Conservation (phyloP, 2,797 vertebrate genomes). For the Parambassis ranga region DNA sequence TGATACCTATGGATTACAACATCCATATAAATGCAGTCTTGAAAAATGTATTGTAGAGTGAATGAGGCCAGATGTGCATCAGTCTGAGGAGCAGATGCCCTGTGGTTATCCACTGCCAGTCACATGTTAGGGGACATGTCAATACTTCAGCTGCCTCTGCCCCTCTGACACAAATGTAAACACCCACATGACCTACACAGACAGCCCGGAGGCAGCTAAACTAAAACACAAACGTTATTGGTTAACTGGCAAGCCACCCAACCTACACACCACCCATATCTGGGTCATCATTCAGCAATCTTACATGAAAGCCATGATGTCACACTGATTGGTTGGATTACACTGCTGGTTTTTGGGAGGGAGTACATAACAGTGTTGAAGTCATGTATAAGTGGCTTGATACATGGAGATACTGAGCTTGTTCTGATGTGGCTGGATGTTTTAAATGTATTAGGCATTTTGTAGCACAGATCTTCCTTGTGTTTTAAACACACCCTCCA, state of each 20-base stretch:
- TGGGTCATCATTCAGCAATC: constrained; percentile 38
- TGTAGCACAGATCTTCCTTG: no score
- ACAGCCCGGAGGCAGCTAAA: constrained; percentile 34
- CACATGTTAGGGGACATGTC: constrained; percentile 45
- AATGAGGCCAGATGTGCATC: not conserved
- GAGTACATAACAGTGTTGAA: constrained; percentile 9
- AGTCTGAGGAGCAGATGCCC: constrained; percentile 1
- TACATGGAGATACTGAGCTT: no score
- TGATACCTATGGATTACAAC: no score
- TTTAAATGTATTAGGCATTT: no score
- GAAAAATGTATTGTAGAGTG: not conserved
- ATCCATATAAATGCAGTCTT: no score
- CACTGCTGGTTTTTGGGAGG: constrained; percentile 16
- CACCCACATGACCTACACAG: constrained; percentile 48
- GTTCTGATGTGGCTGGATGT: no score
- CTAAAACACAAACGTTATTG: constrained; percentile 31
- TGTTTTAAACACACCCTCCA: no score
- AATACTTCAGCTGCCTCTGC: constrained; percentile 41
- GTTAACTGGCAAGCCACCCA: constrained; percentile 15
- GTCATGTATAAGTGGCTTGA: no score
- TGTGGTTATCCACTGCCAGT: not conserved
- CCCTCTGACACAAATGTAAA: constrained; percentile 44
- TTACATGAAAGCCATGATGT: constrained; percentile 39
- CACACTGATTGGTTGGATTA: constrained; percentile 3
- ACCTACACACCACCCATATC: constrained; percentile 7